Evolutionary conservation across 2,888 invertebrate species (phyloP), one percentile per base, ranked within the genome.

Genomic region (Leucophenga maculata): DNA sequence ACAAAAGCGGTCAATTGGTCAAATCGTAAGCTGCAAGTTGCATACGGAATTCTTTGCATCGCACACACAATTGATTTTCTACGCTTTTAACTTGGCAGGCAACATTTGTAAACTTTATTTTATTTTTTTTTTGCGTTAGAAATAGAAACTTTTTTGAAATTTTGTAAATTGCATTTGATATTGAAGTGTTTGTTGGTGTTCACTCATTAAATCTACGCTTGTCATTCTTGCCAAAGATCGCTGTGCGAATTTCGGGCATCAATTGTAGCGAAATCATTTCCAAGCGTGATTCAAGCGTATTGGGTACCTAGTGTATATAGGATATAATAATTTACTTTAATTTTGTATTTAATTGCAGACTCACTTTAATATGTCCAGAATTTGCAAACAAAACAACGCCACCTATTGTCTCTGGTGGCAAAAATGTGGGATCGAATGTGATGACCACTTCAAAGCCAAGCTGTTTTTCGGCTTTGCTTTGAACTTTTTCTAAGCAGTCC

Each of bases 181-280:
- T 39, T 39, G 39, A 39, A 39, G 3, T 6, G 39, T 3, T 39
- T 39, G 39, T 39, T 39, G 39, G 39, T 13, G 9, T 31, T 93
- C 97, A 98, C 90, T 98, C 97, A 82, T 93, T 93, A 92, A 98
- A 99, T 92, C 94, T 97, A 88, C 99, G 94, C 92, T 98, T 98
- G 74, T 94, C 93, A 90, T 99, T 99, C 85, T 93, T 93, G 54
- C 99, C 99, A 90, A 99, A 99, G 78, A 99, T 91, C 69, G 97
- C 95, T 67, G 93, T 94, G 90, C 99, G 95, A 82, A 99, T 94
- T 90, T 98, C 95, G n/a, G 99, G 99, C 83, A 98, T 90, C 90
- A 98, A 91, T 90, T 99, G 97, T 86, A 93, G 93, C 68, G 97
- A 95, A 87, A 99, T 97, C 89, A 98, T 91, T 87, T 97, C 97